Percentiles rank a stretch among this genome's conserved stretches.
These are phyloP conservation scores for Neodon shergylaensis DNA, from an alignment of 2,113 vertebrate genomes.

Conservation along the genomic window DNA sequence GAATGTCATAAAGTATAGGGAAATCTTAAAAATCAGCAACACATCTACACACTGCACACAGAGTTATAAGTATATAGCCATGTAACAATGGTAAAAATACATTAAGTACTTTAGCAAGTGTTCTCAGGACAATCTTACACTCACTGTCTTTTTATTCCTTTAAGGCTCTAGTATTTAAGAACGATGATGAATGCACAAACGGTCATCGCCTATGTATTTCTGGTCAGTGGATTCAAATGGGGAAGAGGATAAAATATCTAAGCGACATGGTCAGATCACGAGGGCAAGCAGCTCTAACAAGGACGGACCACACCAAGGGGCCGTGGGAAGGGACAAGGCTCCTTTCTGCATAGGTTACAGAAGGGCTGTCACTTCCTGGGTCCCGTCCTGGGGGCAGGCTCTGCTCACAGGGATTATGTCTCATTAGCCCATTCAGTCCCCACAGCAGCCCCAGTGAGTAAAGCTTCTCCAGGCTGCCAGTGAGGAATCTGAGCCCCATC, in stretches of 20 bases:
- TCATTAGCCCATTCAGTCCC: not conserved
- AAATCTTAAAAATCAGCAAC: not conserved
- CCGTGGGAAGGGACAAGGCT: conserved; percentile 74
- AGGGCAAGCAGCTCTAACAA: not conserved
- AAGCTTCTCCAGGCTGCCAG: not conserved
- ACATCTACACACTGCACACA: not conserved
- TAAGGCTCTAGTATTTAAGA: not conserved
- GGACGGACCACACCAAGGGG: conserved; percentile 70
- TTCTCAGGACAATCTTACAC: not conserved
- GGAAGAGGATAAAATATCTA: not conserved
- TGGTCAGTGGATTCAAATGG: not conserved
- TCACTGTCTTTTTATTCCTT: not conserved
- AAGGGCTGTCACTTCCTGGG: not conserved
- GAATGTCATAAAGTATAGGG: not conserved
- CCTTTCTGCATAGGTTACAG: conserved; percentile 65
- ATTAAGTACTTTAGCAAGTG: not conserved
- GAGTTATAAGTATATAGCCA: not conserved
- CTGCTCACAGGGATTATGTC: not conserved
- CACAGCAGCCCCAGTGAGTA: not conserved
- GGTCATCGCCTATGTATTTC: not conserved
- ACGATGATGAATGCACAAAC: not conserved
- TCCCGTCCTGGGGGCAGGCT: too few species aligned
- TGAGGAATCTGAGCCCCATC: not conserved
- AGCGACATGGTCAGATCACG: not conserved
- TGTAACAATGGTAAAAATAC: not conserved